phyloP scores from a whole-genome alignment of 2,113 vertebrate genomes.

The Hippocampus zosterae region DNA sequence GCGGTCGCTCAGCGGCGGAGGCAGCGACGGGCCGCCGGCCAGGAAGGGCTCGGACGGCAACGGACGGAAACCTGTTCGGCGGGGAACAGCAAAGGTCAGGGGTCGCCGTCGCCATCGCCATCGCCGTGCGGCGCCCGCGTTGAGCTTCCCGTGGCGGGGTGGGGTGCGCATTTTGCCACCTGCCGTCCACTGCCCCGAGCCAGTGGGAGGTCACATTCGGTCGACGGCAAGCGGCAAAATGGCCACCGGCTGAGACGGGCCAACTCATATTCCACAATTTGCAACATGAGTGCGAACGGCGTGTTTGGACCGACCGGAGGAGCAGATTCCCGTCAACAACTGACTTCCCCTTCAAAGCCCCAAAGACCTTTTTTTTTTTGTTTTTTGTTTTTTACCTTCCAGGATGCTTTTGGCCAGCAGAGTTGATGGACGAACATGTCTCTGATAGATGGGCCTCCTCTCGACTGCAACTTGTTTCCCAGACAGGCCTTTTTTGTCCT shows the following conservation, averaged over 20 bases:
- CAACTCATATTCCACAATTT: too few relatives aligned
- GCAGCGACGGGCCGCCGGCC: conserved; percentile 77
- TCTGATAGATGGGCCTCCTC: conserved; percentile 86
- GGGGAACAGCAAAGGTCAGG: not conserved
- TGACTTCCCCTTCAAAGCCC: not conserved
- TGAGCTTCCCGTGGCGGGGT: too few relatives aligned
- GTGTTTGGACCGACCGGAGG: too few relatives aligned
- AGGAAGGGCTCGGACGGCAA: conserved; percentile 83
- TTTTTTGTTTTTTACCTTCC: conserved; percentile 79
- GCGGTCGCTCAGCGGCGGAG: conserved; percentile 91
- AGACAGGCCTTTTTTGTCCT: conserved; percentile 94
- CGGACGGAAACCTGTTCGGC: conserved; percentile 85
- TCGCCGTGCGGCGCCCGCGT: too few relatives aligned
- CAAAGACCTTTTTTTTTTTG: conserved; percentile 12
- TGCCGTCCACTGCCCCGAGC: too few relatives aligned
- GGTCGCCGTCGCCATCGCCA: too few relatives aligned
- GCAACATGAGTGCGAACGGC: too few relatives aligned
- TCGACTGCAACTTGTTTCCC: conserved; percentile 85
- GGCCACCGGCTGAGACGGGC: too few relatives aligned
- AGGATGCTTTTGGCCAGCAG: conserved; percentile 97
- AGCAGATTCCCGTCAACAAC: too few relatives aligned
- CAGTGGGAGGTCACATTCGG: too few relatives aligned
- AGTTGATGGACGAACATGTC: conserved; percentile 88
- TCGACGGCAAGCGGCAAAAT: too few relatives aligned
- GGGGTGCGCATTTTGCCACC: too few relatives aligned